A percentile compares a stretch with the other conserved stretches of the same genome.
These are phyloP conservation scores for Huso huso DNA, from an alignment of 2,797 vertebrate genomes.

Conservation along the genomic window DNA sequence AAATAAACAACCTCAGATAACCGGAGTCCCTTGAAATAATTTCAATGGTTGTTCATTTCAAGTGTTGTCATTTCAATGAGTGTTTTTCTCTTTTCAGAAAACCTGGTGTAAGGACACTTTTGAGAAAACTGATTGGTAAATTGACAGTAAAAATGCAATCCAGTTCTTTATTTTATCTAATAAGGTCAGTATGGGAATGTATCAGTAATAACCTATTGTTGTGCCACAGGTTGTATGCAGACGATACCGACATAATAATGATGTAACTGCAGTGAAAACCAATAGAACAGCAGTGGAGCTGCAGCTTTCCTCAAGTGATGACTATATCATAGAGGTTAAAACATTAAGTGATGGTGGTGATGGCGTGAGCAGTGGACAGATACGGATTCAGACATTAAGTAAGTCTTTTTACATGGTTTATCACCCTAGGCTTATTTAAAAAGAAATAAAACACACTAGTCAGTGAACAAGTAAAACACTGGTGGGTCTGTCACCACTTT, in stretches of 20 bases:
- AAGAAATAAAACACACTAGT: too few relatives aligned
- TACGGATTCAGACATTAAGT: conserved; percentile 86
- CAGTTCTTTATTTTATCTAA: not conserved
- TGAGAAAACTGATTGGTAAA: not conserved
- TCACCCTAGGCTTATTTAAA: not conserved
- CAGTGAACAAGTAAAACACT: too few relatives aligned
- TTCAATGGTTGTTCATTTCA: too few relatives aligned
- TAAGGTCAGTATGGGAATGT: not conserved
- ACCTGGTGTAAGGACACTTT: too few relatives aligned
- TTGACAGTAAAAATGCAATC: too few relatives aligned
- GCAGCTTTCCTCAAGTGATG: conserved; percentile 65
- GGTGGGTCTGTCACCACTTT: too few relatives aligned
- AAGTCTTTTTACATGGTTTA: conserved; percentile 36
- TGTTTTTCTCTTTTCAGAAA: too few relatives aligned
- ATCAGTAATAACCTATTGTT: not conserved
- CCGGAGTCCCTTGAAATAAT: too few relatives aligned
- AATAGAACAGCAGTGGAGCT: conserved; percentile 71
- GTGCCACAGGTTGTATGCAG: conserved; percentile 73
- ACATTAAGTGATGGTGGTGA: conserved; percentile 77
- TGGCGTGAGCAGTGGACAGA: conserved; percentile 77
- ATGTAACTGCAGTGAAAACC: conserved; percentile 58
- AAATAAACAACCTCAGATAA: too few relatives aligned
- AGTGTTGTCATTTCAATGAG: too few relatives aligned
- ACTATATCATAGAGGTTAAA: conserved; percentile 83
- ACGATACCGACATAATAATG: conserved; percentile 57